Evolutionary conservation across 92 coral and sea anemone species (phyloP).

Genomic region (Actinernus sp.): DNA sequence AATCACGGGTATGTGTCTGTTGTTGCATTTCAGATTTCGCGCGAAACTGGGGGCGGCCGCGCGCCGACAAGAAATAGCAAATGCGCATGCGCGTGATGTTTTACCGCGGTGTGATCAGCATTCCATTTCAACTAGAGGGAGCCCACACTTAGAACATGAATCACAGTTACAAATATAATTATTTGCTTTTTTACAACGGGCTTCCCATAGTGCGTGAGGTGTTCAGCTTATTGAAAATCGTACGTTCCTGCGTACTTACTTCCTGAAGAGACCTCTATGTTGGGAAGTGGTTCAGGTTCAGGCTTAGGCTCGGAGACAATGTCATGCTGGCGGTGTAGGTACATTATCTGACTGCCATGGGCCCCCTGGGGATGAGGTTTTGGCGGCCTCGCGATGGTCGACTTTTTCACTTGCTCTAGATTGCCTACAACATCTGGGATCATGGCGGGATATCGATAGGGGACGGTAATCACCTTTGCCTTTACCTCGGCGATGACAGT

Average conservation of each 20-base stretch:
- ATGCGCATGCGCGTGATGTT: no score
- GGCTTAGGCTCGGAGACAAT: constrained; percentile 33
- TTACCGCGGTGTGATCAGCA: no score
- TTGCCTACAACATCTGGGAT: constrained; percentile 6
- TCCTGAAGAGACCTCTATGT: constrained; percentile 48
- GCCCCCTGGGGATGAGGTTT: constrained; percentile 32
- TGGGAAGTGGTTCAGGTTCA: constrained; percentile 21
- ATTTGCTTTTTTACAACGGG: no score
- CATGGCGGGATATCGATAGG: neutral
- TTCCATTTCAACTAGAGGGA: no score
- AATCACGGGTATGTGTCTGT: no score
- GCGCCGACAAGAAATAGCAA: no score
- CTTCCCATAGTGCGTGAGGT: no score
- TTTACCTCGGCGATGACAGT: constrained; percentile 8
- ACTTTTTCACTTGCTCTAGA: constrained; percentile 8
- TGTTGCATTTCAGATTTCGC: no score
- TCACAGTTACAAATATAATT: no score
- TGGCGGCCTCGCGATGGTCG: constrained; percentile 34
- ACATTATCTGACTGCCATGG: constrained; percentile 59
- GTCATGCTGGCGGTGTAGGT: constrained; percentile 79
- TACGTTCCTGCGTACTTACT: constrained; percentile 72
- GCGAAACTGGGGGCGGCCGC: no score
- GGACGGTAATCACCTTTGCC: constrained; percentile 3
- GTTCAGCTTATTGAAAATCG: no score
- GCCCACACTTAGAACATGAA: no score